Evolutionary conservation across 2,888 invertebrate species (phyloP), one percentile per base, ranked within the genome.

Genomic region (Panzeria rudis): DNA sequence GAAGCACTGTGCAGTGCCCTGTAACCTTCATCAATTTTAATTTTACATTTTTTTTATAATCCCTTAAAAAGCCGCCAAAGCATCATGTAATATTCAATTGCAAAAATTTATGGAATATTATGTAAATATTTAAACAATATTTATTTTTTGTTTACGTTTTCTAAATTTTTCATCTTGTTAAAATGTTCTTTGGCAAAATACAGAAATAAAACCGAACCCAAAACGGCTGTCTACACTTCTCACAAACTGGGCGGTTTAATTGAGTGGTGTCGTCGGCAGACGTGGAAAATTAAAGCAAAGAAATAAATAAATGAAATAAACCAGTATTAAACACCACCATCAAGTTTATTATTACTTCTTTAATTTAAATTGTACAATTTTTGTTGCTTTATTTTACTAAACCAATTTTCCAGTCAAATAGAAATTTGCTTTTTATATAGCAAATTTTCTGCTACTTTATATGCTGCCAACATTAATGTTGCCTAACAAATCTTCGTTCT

Each of bases 311-410:
- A 38, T 38, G 11, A 35, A 15, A 44, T 15, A 44, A n/a, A n/a
- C 44, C 2, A 35, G 35, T 35, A 44, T n/a, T 44, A 5, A 9
- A 4, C 15, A 44, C 6, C n/a, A 1, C 5, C 44, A n/a, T 44
- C 15, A n/a, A n/a, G 44, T 44, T 15, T 32, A 5, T 20, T 17
- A 52, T 69, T 68, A 75, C 8, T 47, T 76, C 56, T 56, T 38
- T 64, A 56, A 64, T 71, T 64, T 61, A 7, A 64, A 71, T 23
- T 50, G 56, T 41, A 38, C 68, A 73, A 73, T 64, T 76, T 76
- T 64, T 71, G 62, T 64, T 76, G 41, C 59, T 72, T 66, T 73
- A 41, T 72, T 77, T 72, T 68, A 77, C 72, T 72, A 52, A 77
- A 82, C 25, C 47, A 64, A 76, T 71, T 76, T 72, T 59, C 54